Evolutionary conservation across 1,140 invertebrate species (phyloP).

Genomic region (Melitaea cinxia): DNA sequence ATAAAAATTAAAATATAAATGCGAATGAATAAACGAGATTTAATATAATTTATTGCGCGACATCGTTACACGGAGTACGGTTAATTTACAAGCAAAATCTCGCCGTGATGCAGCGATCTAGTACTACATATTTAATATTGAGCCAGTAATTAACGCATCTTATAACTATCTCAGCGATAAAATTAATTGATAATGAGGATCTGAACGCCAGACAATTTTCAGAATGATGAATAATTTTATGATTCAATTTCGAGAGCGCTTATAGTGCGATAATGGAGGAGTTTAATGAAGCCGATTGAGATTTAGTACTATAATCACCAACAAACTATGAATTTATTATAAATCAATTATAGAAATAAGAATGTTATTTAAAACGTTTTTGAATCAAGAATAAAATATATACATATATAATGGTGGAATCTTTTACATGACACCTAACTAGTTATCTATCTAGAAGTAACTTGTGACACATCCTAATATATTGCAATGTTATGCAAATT

Average conservation of each 20-base stretch:
- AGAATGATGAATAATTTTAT: slow-evolving; percentile 37
- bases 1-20: background rate
- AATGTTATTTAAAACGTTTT: background rate
- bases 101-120: slow-evolving; percentile 8
- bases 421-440: background rate
- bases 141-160: slow-evolving; percentile 23
- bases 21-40: background rate
- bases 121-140: slow-evolving; percentile 18
- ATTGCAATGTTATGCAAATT: slow-evolving; percentile 38
- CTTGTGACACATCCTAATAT: background rate
- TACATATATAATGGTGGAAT: background rate
- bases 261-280: slow-evolving; percentile 9
- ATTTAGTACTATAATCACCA: background rate
- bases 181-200: slow-evolving; percentile 38
- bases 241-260: slow-evolving; percentile 27
- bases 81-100: background rate
- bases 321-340: background rate
- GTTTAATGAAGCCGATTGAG: slow-evolving; percentile 20
- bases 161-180: slow-evolving; percentile 31
- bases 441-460: background rate
- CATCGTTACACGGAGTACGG: background rate
- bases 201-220: slow-evolving; percentile 36
- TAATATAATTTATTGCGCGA: background rate
- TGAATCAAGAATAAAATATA: background rate
- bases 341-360: background rate